Evolutionary conservation across 2,113 vertebrate species (phyloP).

Genomic region (Pomatorhinus ruficollis): DNA sequence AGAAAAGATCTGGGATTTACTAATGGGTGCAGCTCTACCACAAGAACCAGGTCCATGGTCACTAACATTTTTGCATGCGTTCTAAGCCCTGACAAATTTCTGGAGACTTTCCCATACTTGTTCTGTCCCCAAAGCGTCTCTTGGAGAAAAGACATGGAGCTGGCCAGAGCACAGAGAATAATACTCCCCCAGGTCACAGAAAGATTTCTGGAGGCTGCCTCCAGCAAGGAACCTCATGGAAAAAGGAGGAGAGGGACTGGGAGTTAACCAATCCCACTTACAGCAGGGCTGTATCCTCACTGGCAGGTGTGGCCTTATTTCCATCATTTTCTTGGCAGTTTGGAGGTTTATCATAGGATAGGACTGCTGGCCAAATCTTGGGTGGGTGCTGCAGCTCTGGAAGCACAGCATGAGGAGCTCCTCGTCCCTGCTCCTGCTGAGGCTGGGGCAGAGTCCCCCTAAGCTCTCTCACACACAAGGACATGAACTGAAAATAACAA

Average conservation of each 20-base stretch:
- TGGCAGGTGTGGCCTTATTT: not conserved
- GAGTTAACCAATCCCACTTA: not conserved
- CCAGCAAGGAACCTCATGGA: not conserved
- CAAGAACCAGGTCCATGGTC: not conserved
- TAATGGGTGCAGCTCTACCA: not conserved
- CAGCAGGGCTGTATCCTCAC: not conserved
- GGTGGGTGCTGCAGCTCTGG: fast-evolving
- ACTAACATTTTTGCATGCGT: not conserved
- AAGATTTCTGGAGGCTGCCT: not conserved
- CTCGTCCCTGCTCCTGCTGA: not conserved
- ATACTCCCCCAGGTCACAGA: not conserved
- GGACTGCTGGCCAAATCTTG: not conserved
- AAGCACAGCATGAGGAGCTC: not conserved
- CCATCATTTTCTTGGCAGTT: not conserved
- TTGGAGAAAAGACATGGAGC: not conserved
- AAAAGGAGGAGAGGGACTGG: not conserved
- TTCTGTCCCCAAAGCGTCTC: not conserved
- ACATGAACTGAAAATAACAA: not conserved
- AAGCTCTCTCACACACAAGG: not conserved
- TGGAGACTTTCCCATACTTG: fast-evolving
- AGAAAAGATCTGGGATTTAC: not conserved
- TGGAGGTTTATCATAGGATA: not conserved
- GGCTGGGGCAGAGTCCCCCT: not conserved
- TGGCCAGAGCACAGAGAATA: not conserved
- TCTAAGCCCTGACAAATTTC: not conserved